These are phyloP conservation scores for Cryptophagus acutangulus DNA, from an alignment of 2,888 invertebrate species.

Conservation along the genomic window DNA sequence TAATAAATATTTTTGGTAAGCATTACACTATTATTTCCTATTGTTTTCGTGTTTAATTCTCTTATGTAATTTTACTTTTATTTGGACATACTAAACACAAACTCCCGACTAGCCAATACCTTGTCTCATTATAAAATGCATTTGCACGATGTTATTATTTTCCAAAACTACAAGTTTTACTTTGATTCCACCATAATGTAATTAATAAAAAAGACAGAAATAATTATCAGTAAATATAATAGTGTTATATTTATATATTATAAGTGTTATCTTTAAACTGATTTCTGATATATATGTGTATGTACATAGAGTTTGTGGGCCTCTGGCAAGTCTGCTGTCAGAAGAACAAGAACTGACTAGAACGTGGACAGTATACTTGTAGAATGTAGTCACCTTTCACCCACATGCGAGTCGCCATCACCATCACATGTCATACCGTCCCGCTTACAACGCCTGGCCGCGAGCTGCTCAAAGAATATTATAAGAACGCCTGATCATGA, in stretches of 20 bases:
- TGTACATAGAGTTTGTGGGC: slow-evolving; percentile 3
- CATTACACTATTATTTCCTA: slow-evolving; percentile 9
- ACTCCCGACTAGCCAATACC: no score
- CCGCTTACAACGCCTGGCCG: slow-evolving; percentile 18
- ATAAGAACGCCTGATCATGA: slow-evolving; percentile 37
- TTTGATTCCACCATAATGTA: no score
- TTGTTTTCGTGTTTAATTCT: slow-evolving; percentile 8
- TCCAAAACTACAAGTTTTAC: no score
- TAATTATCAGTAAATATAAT: background rate
- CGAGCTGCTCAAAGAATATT: slow-evolving; percentile 21
- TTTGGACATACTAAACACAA: no score
- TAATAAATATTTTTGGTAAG: slow-evolving; percentile 12
- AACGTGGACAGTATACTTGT: slow-evolving; percentile 34
- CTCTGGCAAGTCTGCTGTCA: slow-evolving; percentile 14
- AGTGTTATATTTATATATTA: no score
- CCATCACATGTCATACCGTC: slow-evolving; percentile 37
- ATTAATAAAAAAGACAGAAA: no score
- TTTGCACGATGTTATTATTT: background rate
- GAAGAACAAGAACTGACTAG: slow-evolving; percentile 22
- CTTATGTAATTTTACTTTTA: no score
- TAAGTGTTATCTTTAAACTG: slow-evolving; percentile 8
- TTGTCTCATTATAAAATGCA: background rate
- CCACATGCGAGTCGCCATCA: slow-evolving; percentile 36
- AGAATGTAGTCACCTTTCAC: slow-evolving; percentile 42
- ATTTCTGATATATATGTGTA: slow-evolving; percentile 4